phyloP scores from a whole-genome alignment of 1,140 invertebrate species.

The Anadara kagoshimensis region DNA sequence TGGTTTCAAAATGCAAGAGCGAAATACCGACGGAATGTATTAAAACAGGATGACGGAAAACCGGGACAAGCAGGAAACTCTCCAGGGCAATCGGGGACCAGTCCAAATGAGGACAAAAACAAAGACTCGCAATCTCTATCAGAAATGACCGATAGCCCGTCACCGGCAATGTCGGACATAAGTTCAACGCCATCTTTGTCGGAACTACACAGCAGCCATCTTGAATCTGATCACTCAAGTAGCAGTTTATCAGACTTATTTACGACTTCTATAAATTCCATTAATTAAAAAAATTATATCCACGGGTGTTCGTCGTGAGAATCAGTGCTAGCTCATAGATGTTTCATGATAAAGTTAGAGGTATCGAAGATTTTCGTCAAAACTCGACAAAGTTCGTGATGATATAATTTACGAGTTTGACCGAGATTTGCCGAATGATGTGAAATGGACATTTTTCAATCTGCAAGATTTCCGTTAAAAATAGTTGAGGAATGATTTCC shows the following conservation, averaged over 20 bases:
- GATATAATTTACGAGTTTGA: too few species aligned
- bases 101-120: slow-evolving; percentile 41
- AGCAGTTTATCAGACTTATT: slow-evolving; percentile 45
- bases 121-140: slow-evolving; percentile 50
- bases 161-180: slow-evolving; percentile 67
- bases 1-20: slow-evolving; percentile 99
- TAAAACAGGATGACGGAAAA: slow-evolving; percentile 82
- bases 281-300: slow-evolving; percentile 15
- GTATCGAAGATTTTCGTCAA: too few species aligned
- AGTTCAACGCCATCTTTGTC: slow-evolving; percentile 66
- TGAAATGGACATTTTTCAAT: too few species aligned
- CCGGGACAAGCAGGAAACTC: slow-evolving; percentile 39
- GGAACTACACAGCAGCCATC: slow-evolving; percentile 37
- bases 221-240: slow-evolving; percentile 41
- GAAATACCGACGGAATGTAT: slow-evolving; percentile 95
- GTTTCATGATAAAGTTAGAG: too few species aligned
- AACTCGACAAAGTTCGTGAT: too few species aligned
- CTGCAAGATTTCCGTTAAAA: too few species aligned
- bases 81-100: slow-evolving; percentile 23
- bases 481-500: too few species aligned
- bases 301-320: too few species aligned
- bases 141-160: slow-evolving; percentile 55
- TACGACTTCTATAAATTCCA: slow-evolving; percentile 43
- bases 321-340: too few species aligned
- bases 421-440: too few species aligned